phyloP scores from a whole-genome alignment of 2,888 invertebrate species.

The Thelaira solivaga region DNA sequence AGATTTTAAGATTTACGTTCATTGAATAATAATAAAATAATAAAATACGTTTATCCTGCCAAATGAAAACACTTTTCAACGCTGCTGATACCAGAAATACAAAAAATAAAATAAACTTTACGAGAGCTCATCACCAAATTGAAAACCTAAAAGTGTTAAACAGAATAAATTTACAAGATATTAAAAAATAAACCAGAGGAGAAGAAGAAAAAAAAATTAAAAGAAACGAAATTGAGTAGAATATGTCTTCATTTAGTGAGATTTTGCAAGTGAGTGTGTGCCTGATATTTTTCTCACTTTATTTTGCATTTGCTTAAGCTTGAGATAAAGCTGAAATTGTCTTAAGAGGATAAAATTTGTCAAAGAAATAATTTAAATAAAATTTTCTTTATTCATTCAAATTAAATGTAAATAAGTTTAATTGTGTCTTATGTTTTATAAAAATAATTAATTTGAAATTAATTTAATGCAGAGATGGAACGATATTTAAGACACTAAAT shows the following conservation, averaged over 20 bases:
- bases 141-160: constrained; percentile 47
- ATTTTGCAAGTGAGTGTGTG: no score
- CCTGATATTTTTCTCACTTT: constrained; percentile 1
- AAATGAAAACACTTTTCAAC: constrained; percentile 31
- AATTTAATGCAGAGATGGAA: background rate
- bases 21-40: constrained; percentile 53
- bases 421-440: background rate
- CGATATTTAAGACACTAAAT: no score
- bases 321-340: background rate
- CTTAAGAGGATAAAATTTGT: constrained; percentile 9
- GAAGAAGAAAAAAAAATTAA: no score
- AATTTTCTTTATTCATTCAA: constrained; percentile 5
- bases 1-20: constrained; percentile 55
- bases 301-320: background rate
- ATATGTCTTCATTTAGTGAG: constrained; percentile 11
- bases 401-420: constrained; percentile 19
- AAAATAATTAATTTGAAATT: background rate
- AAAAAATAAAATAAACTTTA: constrained; percentile 6
- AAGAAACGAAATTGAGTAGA: background rate
- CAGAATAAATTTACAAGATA: constrained; percentile 44
- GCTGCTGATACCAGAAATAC: background rate
- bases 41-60: constrained; percentile 12
- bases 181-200: no score
- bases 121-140: constrained; percentile 38
- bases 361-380: constrained; percentile 14